Conservation (phyloP, 2,888 invertebrate species). For the Caprella mutica region DNA sequence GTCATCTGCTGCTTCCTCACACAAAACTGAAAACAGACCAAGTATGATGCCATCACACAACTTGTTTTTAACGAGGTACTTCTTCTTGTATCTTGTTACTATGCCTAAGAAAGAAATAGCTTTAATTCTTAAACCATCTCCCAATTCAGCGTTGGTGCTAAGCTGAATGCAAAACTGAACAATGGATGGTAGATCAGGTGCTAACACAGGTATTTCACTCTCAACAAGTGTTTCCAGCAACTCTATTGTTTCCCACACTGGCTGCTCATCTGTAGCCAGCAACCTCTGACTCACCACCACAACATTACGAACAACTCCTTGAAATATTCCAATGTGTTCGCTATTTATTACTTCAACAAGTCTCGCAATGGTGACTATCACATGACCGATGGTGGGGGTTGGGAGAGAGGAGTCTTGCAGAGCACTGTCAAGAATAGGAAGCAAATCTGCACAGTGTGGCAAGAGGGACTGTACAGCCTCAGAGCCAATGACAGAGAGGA, state of each 20-base stretch:
- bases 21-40: conserved; percentile 58
- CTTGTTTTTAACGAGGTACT: conserved; percentile 57
- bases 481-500: conserved; percentile 1
- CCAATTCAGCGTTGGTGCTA: conserved; percentile 48
- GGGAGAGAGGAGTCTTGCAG: neutral
- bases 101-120: conserved; percentile 56
- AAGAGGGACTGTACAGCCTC: neutral
- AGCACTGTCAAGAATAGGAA: neutral
- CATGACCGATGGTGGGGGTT: neutral
- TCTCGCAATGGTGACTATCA: conserved; percentile 1
- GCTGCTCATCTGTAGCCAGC: conserved; percentile 48
- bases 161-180: conserved; percentile 56
- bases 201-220: conserved; percentile 50
- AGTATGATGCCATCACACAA: conserved; percentile 56
- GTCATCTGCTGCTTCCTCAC: conserved; percentile 50
- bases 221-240: conserved; percentile 53
- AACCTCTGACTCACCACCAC: conserved; percentile 52
- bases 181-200: conserved; percentile 53
- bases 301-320: conserved; percentile 50
- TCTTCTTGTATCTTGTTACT: conserved; percentile 57
- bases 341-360: conserved; percentile 2
- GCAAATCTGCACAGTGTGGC: neutral
- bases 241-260: conserved; percentile 52
- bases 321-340: conserved; percentile 35
- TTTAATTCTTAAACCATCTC: conserved; percentile 54